Base-by-base conservation (phyloP, 1,140 invertebrate species). In the Plectrocnemia conspersa region DNA sequence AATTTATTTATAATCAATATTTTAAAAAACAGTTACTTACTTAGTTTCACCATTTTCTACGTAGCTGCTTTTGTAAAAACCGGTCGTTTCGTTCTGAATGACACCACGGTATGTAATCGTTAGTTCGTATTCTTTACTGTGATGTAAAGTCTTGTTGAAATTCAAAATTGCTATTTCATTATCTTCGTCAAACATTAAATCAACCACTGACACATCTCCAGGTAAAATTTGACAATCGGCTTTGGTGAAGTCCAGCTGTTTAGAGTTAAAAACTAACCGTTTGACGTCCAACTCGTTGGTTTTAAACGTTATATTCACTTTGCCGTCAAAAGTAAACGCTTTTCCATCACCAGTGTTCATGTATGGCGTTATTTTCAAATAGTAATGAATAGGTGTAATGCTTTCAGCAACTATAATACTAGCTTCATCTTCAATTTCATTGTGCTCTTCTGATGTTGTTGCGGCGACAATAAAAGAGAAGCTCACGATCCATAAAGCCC, bases 11-110 rank as follows among this genome's bases (percentile, higher is more conserved):
- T n/a, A n/a, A n/a, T 29, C 27, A 29, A 29, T 7, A n/a, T 29
- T n/a, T n/a, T n/a, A 7, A 29, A 52, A 62, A 5, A 61, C 13
- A 1, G 54, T 54, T 46, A 64, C 38, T 44, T 66, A 74, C 65
- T 59, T 64, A 15, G 22, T 64, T 27, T 59, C 13, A 7, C 59
- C 64, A 2, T 58, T 36, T 10, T 68, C 54, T 27, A 65, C 65
- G 58, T 87, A 88, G 3, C 71, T 77, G 61, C 81, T 84, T 38
- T 76, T 73, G 63, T 88, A 88, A 63, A 88, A 85, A 27, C 85
- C 85, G 45, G 73, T 68, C 62, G 75, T 68, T 4, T 71, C 69
- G 1, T 67, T 58, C 45, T 24, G 32, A 44, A 58, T 33, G 2
- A 19, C 29, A 52, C 38, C 24, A 3, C 6, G 27, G 21, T 19